Evolutionary conservation across 2,888 invertebrate species (phyloP), one percentile per base, ranked within the genome.

Genomic region (Dichetophora obliterata): DNA sequence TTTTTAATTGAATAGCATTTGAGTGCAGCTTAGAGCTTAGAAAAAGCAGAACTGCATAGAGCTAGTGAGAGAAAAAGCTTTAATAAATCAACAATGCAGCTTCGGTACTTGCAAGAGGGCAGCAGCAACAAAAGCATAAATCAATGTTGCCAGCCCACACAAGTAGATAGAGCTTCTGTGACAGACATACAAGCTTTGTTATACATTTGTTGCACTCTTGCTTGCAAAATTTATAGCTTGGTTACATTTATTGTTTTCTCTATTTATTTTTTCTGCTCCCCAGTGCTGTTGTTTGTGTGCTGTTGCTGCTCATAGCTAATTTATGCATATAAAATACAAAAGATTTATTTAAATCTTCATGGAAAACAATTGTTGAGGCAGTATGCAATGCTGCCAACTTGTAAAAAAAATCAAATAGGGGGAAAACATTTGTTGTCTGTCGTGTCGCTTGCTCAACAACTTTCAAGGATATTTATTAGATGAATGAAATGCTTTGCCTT

Each of bases 291-390:
- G 14, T 14, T 65, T n/a, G 6, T 65, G 43, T 9, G 37, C 19
- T 24, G 19, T 19, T 48, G 9, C 43, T 27, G n/a, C 48, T 43
- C 11, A 48, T 48, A 48, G 43, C 31, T 16, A 27, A 24, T 27
- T 61, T 61, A 50, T 68, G 24, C 68, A 43, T 43, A 50, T 16
- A 16, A 68, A 68, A 50, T 48, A 8, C 19, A 68, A 68, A 57
- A 70, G 70, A 70, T 73, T 61, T 73, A 63, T 61, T 73, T 50
- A 63, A 73, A 48, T 63, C 63, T 48, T 24, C 2, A 8, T 24
- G 37, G 22, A 73, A 61, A 63, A 73, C 48, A 63, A 73, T 50
- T 43, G 50, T 59, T 11, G 31, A 22, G 48, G 68, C 43, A 31
- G 50, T 8, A 24, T 31, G 50, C 31, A 54, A 37, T 16, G 52